Evolutionary conservation across 2,797 vertebrate species (phyloP).

Genomic region (Thripadectes ignobilis): DNA sequence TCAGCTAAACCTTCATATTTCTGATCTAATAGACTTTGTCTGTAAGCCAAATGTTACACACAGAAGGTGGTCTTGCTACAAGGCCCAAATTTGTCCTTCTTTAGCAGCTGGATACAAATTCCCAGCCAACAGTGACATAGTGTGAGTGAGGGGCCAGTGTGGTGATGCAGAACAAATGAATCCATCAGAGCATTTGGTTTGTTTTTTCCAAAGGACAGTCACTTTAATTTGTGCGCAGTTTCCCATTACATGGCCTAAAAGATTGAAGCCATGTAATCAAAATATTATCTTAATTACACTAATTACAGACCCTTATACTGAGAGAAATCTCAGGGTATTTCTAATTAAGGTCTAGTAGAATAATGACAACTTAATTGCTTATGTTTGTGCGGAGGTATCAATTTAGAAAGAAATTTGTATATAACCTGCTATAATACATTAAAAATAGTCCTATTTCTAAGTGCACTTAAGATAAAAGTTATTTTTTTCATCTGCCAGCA

Average conservation of each 20-base stretch:
- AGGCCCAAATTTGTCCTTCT: neutral
- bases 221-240: slow-evolving; percentile 27
- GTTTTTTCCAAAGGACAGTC: neutral
- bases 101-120: neutral
- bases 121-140: neutral
- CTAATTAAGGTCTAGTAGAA: slow-evolving; percentile 72
- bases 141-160: neutral
- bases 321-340: slow-evolving; percentile 58
- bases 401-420: slow-evolving; percentile 51
- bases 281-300: slow-evolving; percentile 75
- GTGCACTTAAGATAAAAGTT: slow-evolving; percentile 26
- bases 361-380: slow-evolving; percentile 63
- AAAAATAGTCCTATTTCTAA: slow-evolving; percentile 10
- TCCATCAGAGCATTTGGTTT: neutral
- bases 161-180: neutral
- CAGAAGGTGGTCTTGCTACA: neutral
- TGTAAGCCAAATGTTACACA: neutral
- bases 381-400: slow-evolving; percentile 63
- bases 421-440: slow-evolving; percentile 15
- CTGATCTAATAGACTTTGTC: neutral
- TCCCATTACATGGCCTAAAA: slow-evolving; percentile 43
- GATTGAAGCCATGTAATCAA: slow-evolving; percentile 59
- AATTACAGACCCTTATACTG: slow-evolving; percentile 65
- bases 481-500: neutral
- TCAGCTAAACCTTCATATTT: neutral